Evolutionary conservation across 2,797 vertebrate genomes (phyloP).

Genomic region (Sebastes oblongus): DNA sequence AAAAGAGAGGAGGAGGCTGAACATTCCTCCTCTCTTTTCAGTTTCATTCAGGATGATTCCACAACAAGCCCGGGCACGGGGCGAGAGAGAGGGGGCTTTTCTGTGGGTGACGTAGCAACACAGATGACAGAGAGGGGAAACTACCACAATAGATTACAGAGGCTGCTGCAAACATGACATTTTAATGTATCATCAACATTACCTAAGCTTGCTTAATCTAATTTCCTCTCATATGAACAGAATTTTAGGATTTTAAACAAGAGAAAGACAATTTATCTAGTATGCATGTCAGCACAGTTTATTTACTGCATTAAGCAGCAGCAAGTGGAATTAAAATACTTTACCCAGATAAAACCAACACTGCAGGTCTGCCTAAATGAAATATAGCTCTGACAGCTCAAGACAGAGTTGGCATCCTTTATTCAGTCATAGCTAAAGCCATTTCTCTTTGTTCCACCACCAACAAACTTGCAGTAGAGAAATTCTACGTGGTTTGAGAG

Average conservation of each 20-base stretch:
- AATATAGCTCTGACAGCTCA: constrained; percentile 32
- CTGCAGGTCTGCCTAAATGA: constrained; percentile 26
- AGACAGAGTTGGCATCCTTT: constrained; percentile 28
- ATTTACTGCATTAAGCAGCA: constrained; percentile 25
- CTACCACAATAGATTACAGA: constrained; percentile 46
- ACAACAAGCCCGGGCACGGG: constrained; percentile 60
- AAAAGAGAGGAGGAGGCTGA: constrained; percentile 57
- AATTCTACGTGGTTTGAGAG: constrained; percentile 39
- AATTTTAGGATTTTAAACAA: constrained; percentile 20
- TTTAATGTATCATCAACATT: constrained; percentile 33
- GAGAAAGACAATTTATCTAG: constrained; percentile 1
- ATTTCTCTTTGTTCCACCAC: constrained; percentile 61
- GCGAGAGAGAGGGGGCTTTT: constrained; percentile 49
- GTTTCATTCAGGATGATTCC: constrained; percentile 66
- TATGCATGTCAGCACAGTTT: constrained; percentile 4
- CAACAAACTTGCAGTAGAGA: constrained; percentile 53
- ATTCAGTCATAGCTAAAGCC: constrained; percentile 43
- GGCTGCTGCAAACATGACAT: constrained; percentile 14
- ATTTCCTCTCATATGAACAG: constrained; percentile 8
- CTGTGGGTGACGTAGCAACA: constrained; percentile 42
- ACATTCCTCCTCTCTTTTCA: constrained; percentile 64
- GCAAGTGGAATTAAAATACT: constrained; percentile 31
- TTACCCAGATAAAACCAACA: constrained; percentile 28
- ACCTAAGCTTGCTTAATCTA: constrained; percentile 30
- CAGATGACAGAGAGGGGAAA: constrained; percentile 55